Evolutionary conservation across 53 echinoderm and acorn worm genomes (phyloP), one percentile per base, ranked within the genome.

Genomic region (Hippasteria phrygiana): DNA sequence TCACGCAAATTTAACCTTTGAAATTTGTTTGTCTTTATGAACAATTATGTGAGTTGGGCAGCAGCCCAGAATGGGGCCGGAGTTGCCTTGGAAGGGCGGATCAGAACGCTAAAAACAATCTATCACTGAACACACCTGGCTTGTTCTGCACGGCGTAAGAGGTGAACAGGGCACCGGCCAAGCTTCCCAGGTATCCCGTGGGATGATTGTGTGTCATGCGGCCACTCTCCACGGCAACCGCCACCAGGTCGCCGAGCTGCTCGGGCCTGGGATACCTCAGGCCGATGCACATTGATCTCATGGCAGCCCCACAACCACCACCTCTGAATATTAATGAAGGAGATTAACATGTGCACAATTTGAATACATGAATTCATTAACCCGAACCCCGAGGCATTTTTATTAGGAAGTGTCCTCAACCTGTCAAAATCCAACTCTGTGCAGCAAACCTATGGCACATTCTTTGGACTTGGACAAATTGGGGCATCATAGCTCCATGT

Each of bases 261-360:
- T 97, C 91, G 0, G 92, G 91, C 50, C 42, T 45, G 24, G 89
- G 91, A 86, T 54, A 97, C 9, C 98, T 67, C n/a, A 97, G 92
- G 73, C 98, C 98, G n/a, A 97, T 94, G 37, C 98, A 97, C 98
- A 97, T 97, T 24, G 98, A 54, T 53, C 98, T 62, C 98, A 97
- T 97, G 13, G 98, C 98, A 38, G 91, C 95, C n/a, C 98, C 98
- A 87, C 98, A 97, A 0, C 98, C 98, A 35, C 95, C 95, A 12
- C 94, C 98, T 66, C 98, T 97, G 71, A 6, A 76, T 43, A 73
- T 41, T 46, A 46, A 87, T 55, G 18, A 62, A 62, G 32, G 54
- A 24, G 17, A 2, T 43, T 55, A 47, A 35, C 40, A 65, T 89
- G 71, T 45, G 28, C 33, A 33, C 32, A 79, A 78, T 56, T 81